A percentile compares a stretch with the other conserved stretches of the same genome.
These are phyloP conservation scores for Ostrea denselamellosa DNA, from an alignment of 1,140 invertebrate species.

Conservation along the genomic window DNA sequence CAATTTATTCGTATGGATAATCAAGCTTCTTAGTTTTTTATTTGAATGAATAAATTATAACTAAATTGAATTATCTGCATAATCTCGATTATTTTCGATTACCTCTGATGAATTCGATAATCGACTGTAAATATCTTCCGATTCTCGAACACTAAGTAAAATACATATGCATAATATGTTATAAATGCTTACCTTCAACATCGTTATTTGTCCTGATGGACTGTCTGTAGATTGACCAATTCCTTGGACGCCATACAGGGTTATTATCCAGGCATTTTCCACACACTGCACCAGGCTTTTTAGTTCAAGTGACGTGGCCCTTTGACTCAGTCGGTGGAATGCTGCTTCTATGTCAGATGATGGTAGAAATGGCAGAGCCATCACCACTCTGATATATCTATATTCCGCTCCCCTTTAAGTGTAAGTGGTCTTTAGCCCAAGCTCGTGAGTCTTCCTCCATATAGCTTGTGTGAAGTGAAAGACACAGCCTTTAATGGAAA, in stretches of 20 bases:
- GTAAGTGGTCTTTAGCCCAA: slow-evolving; percentile 45
- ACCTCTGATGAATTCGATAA: too few species aligned
- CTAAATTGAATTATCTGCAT: too few species aligned
- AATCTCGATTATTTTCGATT: too few species aligned
- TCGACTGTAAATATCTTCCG: too few species aligned
- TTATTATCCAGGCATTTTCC: not conserved
- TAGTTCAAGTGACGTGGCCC: not conserved
- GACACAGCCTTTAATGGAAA: slow-evolving; percentile 39
- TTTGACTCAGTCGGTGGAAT: not conserved
- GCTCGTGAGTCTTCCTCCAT: slow-evolving; percentile 34
- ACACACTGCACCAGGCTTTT: not conserved
- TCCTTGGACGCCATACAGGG: not conserved
- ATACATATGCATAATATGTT: not conserved
- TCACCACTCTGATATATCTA: slow-evolving; percentile 14
- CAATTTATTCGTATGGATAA: not conserved
- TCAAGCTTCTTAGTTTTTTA: not conserved
- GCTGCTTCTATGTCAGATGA: slow-evolving; percentile 20
- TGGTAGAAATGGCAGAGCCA: slow-evolving; percentile 47
- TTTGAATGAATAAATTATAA: too few species aligned
- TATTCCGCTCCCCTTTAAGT: slow-evolving; percentile 1
- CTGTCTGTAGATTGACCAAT: not conserved
- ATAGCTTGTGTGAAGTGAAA: slow-evolving; percentile 44
- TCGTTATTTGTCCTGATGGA: not conserved
- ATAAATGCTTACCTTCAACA: not conserved
- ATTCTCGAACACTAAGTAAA: not conserved